Evolutionary conservation across 2,113 vertebrate species (phyloP).

Genomic region (Vulpes lagopus): DNA sequence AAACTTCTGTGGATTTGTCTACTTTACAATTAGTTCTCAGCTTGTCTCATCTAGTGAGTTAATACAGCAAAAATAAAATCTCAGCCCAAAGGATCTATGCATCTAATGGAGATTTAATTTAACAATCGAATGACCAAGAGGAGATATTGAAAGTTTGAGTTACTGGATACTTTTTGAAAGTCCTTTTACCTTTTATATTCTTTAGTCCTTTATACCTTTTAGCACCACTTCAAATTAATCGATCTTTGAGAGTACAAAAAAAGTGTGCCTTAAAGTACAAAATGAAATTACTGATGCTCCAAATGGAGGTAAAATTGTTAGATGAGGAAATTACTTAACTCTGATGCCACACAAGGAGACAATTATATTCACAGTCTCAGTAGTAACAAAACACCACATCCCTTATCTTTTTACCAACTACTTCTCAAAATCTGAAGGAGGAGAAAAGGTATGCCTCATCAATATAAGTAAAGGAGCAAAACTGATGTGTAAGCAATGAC

Average conservation of each 20-base stretch:
- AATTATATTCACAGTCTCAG: conserved; percentile 55
- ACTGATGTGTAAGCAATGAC: neutral
- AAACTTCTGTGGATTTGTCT: neutral
- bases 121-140: neutral
- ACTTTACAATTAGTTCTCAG: neutral
- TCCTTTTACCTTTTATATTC: neutral
- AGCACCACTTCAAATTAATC: conserved; percentile 34
- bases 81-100: neutral
- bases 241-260: conserved; percentile 31
- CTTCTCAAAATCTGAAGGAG: neutral
- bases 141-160: conserved; percentile 27
- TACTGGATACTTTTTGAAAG: conserved; percentile 9
- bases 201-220: neutral
- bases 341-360: conserved; percentile 52
- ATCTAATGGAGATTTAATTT: neutral
- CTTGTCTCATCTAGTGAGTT: neutral
- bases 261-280: conserved; percentile 54
- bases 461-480: conserved; percentile 58
- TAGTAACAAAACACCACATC: conserved; percentile 37
- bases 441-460: neutral
- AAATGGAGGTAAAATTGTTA: conserved; percentile 61
- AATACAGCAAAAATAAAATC: conserved; percentile 7
- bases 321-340: conserved; percentile 65
- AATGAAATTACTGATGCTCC: conserved; percentile 72
- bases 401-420: neutral